Conservation (phyloP, 2,888 invertebrate species). For the Automeris io region DNA sequence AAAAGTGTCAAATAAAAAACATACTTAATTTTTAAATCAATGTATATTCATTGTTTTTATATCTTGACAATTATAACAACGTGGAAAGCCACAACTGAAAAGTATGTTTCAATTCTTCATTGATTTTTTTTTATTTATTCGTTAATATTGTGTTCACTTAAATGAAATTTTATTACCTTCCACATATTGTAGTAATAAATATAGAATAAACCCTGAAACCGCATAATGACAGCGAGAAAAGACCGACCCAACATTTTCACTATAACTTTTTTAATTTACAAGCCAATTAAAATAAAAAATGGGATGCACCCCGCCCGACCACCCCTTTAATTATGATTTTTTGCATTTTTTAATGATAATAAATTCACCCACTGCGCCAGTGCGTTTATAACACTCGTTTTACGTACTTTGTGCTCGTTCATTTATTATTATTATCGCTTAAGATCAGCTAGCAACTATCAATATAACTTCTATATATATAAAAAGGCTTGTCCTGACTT, state of each 20-base stretch:
- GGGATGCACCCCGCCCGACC: conserved; percentile 56
- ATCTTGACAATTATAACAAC: too few species aligned
- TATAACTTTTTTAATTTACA: conserved; percentile 73
- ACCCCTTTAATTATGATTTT: conserved; percentile 74
- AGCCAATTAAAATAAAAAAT: conserved; percentile 75
- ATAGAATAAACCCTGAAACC: conserved; percentile 21
- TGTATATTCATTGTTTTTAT: too few species aligned
- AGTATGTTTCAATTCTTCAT: too few species aligned
- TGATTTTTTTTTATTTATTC: too few species aligned
- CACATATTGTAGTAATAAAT: conserved; percentile 1
- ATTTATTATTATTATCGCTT: conserved; percentile 1
- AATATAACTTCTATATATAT: too few species aligned
- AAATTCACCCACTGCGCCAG: conserved; percentile 54
- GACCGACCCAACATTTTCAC: conserved; percentile 47
- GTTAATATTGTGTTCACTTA: too few species aligned
- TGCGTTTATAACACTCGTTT: conserved; percentile 36
- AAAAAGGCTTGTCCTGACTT: too few species aligned
- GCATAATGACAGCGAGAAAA: conserved; percentile 43
- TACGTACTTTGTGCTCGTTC: conserved; percentile 21
- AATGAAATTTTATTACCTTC: too few species aligned
- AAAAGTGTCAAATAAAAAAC: too few species aligned
- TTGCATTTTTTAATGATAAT: conserved; percentile 74
- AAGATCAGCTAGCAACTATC: background rate
- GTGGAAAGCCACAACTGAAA: too few species aligned
- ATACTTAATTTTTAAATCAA: too few species aligned